Conservation (phyloP, 2,113 vertebrate genomes). For the Oplegnathus fasciatus region DNA sequence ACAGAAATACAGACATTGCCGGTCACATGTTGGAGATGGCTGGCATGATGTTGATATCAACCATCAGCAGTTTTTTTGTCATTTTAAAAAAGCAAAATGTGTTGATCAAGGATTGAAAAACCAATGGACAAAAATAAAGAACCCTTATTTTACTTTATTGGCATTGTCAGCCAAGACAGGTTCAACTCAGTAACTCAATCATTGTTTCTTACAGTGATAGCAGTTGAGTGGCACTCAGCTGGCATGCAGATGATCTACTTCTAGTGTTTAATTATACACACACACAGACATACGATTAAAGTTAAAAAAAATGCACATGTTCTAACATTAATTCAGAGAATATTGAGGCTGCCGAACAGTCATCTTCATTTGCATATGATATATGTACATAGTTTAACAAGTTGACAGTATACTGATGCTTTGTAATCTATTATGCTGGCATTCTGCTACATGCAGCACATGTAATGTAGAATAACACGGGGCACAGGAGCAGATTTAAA, state of each 20-base stretch:
- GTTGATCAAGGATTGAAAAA: not conserved
- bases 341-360: not conserved
- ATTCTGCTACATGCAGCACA: not conserved
- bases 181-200: not conserved
- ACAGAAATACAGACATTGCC: not conserved
- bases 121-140: not conserved
- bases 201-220: not conserved
- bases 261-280: not conserved
- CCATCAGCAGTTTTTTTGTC: not conserved
- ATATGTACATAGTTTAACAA: not conserved
- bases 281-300: not conserved
- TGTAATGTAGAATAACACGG: not conserved
- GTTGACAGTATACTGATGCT: not conserved
- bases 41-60: not conserved
- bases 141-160: not conserved
- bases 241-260: not conserved
- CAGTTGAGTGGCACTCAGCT: not conserved
- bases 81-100: not conserved
- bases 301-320: not conserved
- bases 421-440: constrained; percentile 6
- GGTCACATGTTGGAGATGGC: constrained; percentile 4
- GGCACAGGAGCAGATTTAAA: not conserved
- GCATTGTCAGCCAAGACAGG: not conserved
- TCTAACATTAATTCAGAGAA: not conserved
- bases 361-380: not conserved